Evolutionary conservation across 2,888 invertebrate species (phyloP).

Genomic region (Pammene fasciana): DNA sequence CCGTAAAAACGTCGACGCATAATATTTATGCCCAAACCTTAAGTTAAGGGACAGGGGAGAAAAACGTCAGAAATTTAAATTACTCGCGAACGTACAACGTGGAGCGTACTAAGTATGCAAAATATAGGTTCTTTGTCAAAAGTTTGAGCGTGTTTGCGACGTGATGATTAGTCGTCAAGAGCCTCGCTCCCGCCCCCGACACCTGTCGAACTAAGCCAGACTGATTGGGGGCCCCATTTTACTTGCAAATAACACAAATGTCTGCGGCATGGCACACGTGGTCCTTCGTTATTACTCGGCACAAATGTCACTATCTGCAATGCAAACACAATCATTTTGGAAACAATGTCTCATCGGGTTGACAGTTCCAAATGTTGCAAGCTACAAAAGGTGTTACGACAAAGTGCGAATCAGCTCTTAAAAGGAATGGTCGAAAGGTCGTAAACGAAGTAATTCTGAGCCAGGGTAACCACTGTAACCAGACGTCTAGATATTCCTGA

Average conservation of each 20-base stretch:
- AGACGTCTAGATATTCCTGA: slow-evolving; percentile 3
- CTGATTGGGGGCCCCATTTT: slow-evolving; percentile 61
- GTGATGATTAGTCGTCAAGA: slow-evolving; percentile 70
- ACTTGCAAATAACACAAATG: slow-evolving; percentile 42
- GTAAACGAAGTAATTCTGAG: slow-evolving; percentile 28
- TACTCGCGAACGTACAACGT: slow-evolving; percentile 36
- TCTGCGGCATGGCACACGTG: slow-evolving; percentile 39
- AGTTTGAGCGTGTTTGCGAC: slow-evolving; percentile 64
- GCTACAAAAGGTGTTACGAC: slow-evolving; percentile 27
- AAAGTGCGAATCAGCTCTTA: slow-evolving; percentile 33
- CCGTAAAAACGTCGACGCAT: slow-evolving; percentile 40
- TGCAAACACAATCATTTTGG: slow-evolving; percentile 39
- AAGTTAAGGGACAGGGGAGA: slow-evolving; percentile 30
- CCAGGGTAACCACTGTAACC: background rate
- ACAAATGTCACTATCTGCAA: slow-evolving; percentile 38
- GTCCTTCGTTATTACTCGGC: slow-evolving; percentile 34
- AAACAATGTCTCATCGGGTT: slow-evolving; percentile 31
- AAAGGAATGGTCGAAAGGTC: slow-evolving; percentile 33
- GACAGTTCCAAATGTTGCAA: slow-evolving; percentile 16
- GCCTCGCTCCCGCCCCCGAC: slow-evolving; percentile 58
- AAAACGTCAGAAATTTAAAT: slow-evolving; percentile 40
- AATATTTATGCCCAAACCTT: slow-evolving; percentile 38
- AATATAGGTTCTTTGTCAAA: slow-evolving; percentile 50
- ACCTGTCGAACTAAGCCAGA: slow-evolving; percentile 68
- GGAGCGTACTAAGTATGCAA: slow-evolving; percentile 38